Evolutionary conservation across 2,888 invertebrate species (phyloP).

Genomic region (Caenorhabditis sp.): DNA sequence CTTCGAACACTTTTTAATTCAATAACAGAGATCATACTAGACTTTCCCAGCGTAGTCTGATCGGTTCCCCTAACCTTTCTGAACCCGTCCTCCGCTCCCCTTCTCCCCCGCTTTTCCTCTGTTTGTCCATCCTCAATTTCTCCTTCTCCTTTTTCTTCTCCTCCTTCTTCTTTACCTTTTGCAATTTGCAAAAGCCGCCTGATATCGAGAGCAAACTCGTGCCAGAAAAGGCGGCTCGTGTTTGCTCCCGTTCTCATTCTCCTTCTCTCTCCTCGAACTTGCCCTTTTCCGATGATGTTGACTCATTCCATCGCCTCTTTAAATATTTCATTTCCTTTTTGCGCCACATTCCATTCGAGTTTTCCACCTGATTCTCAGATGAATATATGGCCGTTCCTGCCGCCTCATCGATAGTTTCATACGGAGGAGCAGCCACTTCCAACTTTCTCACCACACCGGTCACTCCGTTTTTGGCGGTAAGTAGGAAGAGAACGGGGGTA

Average conservation of each 20-base stretch:
- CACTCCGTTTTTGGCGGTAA: constrained; percentile 34
- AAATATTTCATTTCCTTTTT: background rate
- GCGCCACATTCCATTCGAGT: background rate
- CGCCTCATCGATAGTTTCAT: constrained; percentile 67
- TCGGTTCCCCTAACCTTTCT: background rate
- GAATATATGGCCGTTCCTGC: constrained; percentile 65
- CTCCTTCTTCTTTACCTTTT: constrained; percentile 12
- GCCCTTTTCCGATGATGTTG: constrained; percentile 36
- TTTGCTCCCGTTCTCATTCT: constrained; percentile 24
- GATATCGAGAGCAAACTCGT: constrained; percentile 35
- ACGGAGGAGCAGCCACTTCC: constrained; percentile 64
- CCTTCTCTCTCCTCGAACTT: constrained; percentile 35
- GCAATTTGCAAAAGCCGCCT: constrained; percentile 25
- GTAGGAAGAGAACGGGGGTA: background rate
- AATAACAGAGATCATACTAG: too few relatives aligned
- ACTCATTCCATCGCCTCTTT: constrained; percentile 14
- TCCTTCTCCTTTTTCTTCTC: constrained; percentile 2
- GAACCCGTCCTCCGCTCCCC: background rate
- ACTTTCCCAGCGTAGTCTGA: background rate
- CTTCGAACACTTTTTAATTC: too few relatives aligned
- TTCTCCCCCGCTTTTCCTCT: background rate
- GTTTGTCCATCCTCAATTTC: background rate
- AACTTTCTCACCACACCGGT: constrained; percentile 43
- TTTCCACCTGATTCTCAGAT: too few relatives aligned
- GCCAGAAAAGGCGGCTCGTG: constrained; percentile 20